Percentiles rank a stretch among this genome's conserved stretches.
Conservation (phyloP, 2,797 vertebrate genomes). For the Oryzias dopingdopingensis region DNA sequence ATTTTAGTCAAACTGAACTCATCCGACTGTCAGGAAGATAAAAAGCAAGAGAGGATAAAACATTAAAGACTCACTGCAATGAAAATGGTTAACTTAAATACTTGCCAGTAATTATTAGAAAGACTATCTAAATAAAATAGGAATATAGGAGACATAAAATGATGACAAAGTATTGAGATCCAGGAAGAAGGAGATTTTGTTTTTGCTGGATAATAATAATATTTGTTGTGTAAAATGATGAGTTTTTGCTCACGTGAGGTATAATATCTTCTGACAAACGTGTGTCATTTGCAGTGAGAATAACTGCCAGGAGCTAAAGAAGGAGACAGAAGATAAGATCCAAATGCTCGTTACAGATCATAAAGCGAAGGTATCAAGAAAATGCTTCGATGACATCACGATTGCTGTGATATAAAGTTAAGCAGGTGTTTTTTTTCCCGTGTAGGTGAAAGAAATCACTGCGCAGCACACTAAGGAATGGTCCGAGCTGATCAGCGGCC, state of each 20-base stretch:
- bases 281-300: slow-evolving; percentile 81
- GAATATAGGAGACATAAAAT: too few relatives aligned
- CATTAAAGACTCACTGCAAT: too few relatives aligned
- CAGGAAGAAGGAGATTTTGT: too few relatives aligned
- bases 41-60: neutral
- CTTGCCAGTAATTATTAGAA: too few relatives aligned
- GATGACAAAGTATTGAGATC: too few relatives aligned
- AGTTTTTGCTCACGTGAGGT: too few relatives aligned
- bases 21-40: neutral
- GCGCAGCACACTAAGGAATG: slow-evolving; percentile 98
- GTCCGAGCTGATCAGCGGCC: slow-evolving; percentile 93
- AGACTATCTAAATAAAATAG: too few relatives aligned
- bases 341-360: slow-evolving; percentile 89
- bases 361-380: slow-evolving; percentile 89
- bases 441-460: slow-evolving; percentile 94
- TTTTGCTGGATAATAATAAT: too few relatives aligned
- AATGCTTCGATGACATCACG: neutral
- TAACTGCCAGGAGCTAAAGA: slow-evolving; percentile 96
- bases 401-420: neutral
- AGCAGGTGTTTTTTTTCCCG: neutral
- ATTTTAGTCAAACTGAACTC: too few relatives aligned
- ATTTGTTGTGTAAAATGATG: too few relatives aligned
- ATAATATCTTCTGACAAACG: too few relatives aligned
- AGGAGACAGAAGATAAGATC: slow-evolving; percentile 96
- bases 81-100: too few relatives aligned